Evolutionary conservation across 2,888 invertebrate species (phyloP), one percentile per base, ranked within the genome.

Genomic region (Ceraclea dissimilis): DNA sequence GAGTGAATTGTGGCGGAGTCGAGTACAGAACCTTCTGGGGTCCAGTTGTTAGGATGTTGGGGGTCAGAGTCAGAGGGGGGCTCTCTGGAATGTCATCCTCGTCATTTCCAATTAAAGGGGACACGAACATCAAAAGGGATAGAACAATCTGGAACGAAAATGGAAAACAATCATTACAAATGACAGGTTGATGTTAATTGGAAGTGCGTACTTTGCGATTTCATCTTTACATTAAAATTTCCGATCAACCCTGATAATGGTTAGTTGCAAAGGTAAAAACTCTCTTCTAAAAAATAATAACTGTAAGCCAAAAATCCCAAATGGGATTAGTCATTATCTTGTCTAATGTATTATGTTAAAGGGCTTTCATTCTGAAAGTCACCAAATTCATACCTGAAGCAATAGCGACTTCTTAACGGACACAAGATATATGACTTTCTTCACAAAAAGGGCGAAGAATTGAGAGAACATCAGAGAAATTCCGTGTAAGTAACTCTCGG

Each of bases 341-440:
- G n/a, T n/a, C n/a, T n/a, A n/a, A n/a, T n/a, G n/a, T n/a, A n/a
- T n/a, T n/a, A n/a, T n/a, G n/a, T n/a, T n/a, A n/a, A n/a, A n/a
- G n/a, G n/a, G n/a, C n/a, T n/a, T n/a, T n/a, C n/a, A n/a, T n/a
- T n/a, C n/a, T n/a, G n/a, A n/a, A n/a, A n/a, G n/a, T n/a, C n/a
- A n/a, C n/a, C n/a, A n/a, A n/a, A 26, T 26, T 8, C 10, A 8
- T 39, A 39, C 39, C 16, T 39, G 39, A 13, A 39, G 39, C 13
- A 39, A 16, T 13, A 39, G 16, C 5, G 39, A 2, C 13, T 13
- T 39, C 16, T 39, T 39, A n/a, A 13, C 5, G 13, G 39, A 39
- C 13, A 39, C 33, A 11, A 47, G 47, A 20, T 57, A 57, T 11
- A 47, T 43, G 13, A 18, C 1, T 51, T 58, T 59, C 20, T 58